These are phyloP conservation scores for Glaucopsyche alexis DNA, from an alignment of 2,888 invertebrate genomes.

Conservation along the genomic window DNA sequence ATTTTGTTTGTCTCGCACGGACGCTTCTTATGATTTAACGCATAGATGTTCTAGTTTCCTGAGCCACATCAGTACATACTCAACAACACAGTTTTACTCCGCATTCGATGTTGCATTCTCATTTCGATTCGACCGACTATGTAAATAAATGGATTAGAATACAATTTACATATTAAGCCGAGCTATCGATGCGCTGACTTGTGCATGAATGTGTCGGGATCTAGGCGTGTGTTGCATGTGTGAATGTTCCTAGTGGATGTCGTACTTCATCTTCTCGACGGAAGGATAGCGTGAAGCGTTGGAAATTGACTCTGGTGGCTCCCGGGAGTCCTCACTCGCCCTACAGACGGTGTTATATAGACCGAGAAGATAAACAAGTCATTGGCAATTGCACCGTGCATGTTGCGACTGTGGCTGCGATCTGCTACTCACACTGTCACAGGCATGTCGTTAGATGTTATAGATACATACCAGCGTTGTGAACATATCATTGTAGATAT, in stretches of 20 bases:
- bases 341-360: conserved; percentile 64
- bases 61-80: conserved; percentile 51
- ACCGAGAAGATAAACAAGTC: conserved; percentile 44
- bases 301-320: conserved; percentile 78
- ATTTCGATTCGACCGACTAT: conserved; percentile 56
- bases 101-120: conserved; percentile 66
- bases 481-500: conserved; percentile 66
- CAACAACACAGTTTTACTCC: conserved; percentile 62
- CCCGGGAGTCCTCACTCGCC: conserved; percentile 65
- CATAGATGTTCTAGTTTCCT: conserved; percentile 53
- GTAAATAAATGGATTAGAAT: conserved; percentile 56
- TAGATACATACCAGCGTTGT: conserved; percentile 62
- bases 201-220: conserved; percentile 73
- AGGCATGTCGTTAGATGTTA: conserved; percentile 62
- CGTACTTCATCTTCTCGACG: conserved; percentile 75
- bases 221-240: conserved; percentile 79
- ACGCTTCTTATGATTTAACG: conserved; percentile 59
- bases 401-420: conserved; percentile 44
- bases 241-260: conserved; percentile 70
- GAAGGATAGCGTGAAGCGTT: conserved; percentile 70
- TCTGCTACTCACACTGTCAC: conserved; percentile 54
- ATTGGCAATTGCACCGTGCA: conserved; percentile 38
- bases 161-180: conserved; percentile 46
- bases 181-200: conserved; percentile 49
- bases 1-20: conserved; percentile 61